Evolutionary conservation across 1,140 invertebrate species (phyloP).

Genomic region (Coboldia fuscipes): DNA sequence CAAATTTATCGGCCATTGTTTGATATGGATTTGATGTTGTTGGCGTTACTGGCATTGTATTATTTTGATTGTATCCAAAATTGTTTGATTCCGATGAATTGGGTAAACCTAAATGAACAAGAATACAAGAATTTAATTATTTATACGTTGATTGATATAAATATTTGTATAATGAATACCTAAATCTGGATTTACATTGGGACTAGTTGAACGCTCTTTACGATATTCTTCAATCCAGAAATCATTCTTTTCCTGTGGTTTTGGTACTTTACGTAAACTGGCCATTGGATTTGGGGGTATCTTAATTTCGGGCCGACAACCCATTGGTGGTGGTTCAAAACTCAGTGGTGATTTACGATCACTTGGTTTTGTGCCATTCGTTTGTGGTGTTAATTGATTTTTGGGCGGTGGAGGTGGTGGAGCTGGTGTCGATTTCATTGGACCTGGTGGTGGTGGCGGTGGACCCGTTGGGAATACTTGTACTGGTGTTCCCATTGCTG

Average conservation of each 20-base stretch:
- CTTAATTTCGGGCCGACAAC: constrained; percentile 37
- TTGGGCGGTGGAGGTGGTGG: constrained; percentile 33
- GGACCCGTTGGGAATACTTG: constrained; percentile 40
- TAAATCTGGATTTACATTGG: too few species aligned
- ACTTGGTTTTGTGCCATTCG: constrained; percentile 10
- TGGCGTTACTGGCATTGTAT: too few species aligned
- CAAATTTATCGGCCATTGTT: too few species aligned
- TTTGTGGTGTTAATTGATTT: constrained; percentile 20
- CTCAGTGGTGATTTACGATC: constrained; percentile 23
- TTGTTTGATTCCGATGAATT: too few species aligned
- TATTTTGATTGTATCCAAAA: too few species aligned
- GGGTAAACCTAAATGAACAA: not conserved
- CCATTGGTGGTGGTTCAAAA: constrained; percentile 20
- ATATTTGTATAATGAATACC: too few species aligned
- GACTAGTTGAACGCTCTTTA: constrained; percentile 17
- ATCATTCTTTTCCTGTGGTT: constrained; percentile 20
- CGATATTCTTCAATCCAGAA: constrained; percentile 21
- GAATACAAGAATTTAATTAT: not conserved
- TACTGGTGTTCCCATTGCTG: constrained; percentile 34
- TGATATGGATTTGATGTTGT: too few species aligned
- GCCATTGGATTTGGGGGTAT: constrained; percentile 43
- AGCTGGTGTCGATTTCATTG: constrained; percentile 21
- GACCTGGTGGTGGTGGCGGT: constrained; percentile 25
- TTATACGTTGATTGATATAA: too few species aligned
- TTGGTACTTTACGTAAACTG: constrained; percentile 23